These are phyloP conservation scores for Bostrychus sinensis DNA, from an alignment of 2,113 vertebrate genomes.

Conservation along the genomic window DNA sequence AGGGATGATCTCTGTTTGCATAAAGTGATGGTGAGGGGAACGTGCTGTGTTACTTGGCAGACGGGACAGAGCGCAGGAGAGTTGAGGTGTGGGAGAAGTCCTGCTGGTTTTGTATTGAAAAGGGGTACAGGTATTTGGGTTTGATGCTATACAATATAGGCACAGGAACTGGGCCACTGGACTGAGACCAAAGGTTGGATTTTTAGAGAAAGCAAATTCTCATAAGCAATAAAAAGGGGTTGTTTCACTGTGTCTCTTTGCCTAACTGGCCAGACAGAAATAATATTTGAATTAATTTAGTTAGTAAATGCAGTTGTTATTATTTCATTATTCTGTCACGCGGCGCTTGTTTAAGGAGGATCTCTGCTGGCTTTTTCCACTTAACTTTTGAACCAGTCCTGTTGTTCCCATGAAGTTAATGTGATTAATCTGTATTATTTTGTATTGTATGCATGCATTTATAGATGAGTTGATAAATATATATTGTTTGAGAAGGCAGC, in stretches of 20 bases:
- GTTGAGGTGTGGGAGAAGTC: slow-evolving; percentile 54
- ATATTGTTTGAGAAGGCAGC: no score
- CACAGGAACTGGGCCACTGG: slow-evolving; percentile 56
- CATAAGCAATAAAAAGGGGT: slow-evolving; percentile 5
- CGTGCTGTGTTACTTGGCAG: slow-evolving; percentile 67
- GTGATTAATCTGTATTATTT: no score
- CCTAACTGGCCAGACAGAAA: neutral
- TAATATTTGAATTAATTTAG: slow-evolving; percentile 2
- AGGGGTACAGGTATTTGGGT: slow-evolving; percentile 33
- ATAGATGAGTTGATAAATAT: no score
- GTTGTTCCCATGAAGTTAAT: no score
- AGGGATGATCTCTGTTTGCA: slow-evolving; percentile 35
- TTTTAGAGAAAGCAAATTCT: slow-evolving; percentile 29
- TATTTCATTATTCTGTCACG: neutral
- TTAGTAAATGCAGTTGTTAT: neutral
- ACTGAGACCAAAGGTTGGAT: slow-evolving; percentile 16
- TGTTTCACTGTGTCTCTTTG: neutral
- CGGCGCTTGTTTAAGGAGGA: neutral
- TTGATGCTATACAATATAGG: slow-evolving; percentile 57
- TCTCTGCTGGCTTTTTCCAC: neutral
- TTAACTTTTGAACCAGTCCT: neutral
- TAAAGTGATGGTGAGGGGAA: slow-evolving; percentile 64
- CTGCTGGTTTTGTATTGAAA: slow-evolving; percentile 41
- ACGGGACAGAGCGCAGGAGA: slow-evolving; percentile 38
- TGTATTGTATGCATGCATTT: no score